Conservation (phyloP, 2,797 vertebrate species). For the Tachyglossus aculeatus region DNA sequence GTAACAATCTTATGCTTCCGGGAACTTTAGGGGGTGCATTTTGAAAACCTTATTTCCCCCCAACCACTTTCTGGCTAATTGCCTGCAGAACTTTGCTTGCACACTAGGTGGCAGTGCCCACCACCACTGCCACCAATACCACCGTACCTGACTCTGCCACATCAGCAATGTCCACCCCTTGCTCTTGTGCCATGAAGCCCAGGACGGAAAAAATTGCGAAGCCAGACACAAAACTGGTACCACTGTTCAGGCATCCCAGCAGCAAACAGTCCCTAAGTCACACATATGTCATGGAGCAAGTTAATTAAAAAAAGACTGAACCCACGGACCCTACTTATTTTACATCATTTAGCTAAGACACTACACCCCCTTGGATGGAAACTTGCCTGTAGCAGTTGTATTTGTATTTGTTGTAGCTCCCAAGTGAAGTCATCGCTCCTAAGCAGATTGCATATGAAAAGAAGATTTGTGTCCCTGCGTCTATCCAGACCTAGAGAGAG, state of each 20-base stretch:
- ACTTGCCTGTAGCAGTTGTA: slow-evolving; percentile 99
- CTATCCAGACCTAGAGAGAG: slow-evolving; percentile 91
- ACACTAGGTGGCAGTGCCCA: slow-evolving; percentile 90
- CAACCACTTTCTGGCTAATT: slow-evolving; percentile 69
- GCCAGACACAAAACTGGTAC: slow-evolving; percentile 99
- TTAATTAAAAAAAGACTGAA: slow-evolving; percentile 92
- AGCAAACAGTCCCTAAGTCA: slow-evolving; percentile 99
- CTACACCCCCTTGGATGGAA: slow-evolving; percentile 72
- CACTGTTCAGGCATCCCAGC: slow-evolving; percentile 99
- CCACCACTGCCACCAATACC: slow-evolving; percentile 89
- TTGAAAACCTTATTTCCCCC: slow-evolving; percentile 52
- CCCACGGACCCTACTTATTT: slow-evolving; percentile 86
- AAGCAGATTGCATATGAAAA: slow-evolving; percentile 99
- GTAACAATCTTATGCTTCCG: slow-evolving; percentile 35
- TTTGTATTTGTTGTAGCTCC: slow-evolving; percentile 99
- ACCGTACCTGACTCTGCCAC: slow-evolving; percentile 99
- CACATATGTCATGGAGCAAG: slow-evolving; percentile 97
- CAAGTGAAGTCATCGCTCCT: slow-evolving; percentile 98
- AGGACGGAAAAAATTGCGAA: slow-evolving; percentile 99
- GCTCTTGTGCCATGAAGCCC: slow-evolving; percentile 99
- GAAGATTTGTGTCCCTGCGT: slow-evolving; percentile 98
- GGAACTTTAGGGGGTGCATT: slow-evolving; percentile 52
- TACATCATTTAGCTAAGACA: slow-evolving; percentile 72
- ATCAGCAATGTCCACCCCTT: slow-evolving; percentile 99
- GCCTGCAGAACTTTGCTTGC: slow-evolving; percentile 76